Conservation (phyloP, 37 sponge, comb jelly and placozoan species). For the Halichondria panicea region DNA sequence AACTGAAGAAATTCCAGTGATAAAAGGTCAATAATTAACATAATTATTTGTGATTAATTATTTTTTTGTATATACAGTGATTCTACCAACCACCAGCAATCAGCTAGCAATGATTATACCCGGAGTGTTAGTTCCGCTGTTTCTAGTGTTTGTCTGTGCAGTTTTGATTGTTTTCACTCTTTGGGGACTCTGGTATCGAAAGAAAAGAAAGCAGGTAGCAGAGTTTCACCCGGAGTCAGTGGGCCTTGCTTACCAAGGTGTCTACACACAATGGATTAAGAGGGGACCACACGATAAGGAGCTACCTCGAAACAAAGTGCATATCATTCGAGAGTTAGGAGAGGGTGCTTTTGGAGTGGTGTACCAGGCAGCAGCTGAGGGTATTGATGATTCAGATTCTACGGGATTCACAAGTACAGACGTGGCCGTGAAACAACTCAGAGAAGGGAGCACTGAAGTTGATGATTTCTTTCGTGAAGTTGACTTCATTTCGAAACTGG, state of each 20-base stretch:
- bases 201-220: background rate
- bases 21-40: no score
- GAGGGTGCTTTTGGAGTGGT: conserved; percentile 75
- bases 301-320: conserved; percentile 28
- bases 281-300: conserved; percentile 45
- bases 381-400: conserved; percentile 1
- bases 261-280: background rate
- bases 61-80: background rate
- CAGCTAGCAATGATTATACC: background rate
- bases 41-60: no score
- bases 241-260: conserved; percentile 15
- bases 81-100: background rate
- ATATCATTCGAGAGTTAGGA: conserved; percentile 27
- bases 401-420: background rate
- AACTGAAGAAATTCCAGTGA: no score
- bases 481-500: conserved; percentile 45
- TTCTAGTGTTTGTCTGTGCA: background rate
- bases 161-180: conserved; percentile 1
- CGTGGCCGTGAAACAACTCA: conserved; percentile 65
- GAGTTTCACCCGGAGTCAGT: conserved; percentile 15
- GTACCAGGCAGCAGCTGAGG: conserved; percentile 30
- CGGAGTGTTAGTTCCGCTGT: background rate
- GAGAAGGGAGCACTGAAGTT: background rate
- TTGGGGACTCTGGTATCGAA: conserved; percentile 28
- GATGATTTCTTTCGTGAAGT: conserved; percentile 68